Evolutionary conservation across 2,113 vertebrate genomes (phyloP).

Genomic region (Mormoops blainvillei): DNA sequence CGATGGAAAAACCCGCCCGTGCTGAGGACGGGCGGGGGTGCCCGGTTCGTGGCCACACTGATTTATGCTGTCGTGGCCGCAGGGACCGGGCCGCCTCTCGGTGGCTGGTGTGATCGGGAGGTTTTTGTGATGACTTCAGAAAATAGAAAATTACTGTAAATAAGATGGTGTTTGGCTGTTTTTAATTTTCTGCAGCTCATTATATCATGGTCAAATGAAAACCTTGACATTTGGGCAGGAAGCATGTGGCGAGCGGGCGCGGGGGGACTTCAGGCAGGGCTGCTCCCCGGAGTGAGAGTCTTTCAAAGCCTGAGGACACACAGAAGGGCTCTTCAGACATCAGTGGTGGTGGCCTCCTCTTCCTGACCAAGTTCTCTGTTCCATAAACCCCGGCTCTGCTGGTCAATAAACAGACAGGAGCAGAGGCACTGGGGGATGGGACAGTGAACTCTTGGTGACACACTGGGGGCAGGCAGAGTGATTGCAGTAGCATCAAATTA

Average conservation of each 20-base stretch:
- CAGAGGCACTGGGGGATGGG: accelerated
- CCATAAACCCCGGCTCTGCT: neutral
- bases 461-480: neutral
- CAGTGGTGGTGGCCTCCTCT: neutral
- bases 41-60: neutral
- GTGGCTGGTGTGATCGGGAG: neutral
- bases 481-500: neutral
- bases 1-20: slow-evolving; percentile 2
- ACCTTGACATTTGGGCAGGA: slow-evolving; percentile 55
- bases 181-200: slow-evolving; percentile 45
- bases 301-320: neutral
- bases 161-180: slow-evolving; percentile 22
- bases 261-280: neutral
- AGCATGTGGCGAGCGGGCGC: neutral
- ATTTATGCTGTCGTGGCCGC: neutral
- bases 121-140: slow-evolving; percentile 26
- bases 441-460: neutral
- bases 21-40: neutral
- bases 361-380: neutral
- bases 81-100: neutral
- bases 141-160: slow-evolving; percentile 45
- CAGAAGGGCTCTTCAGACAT: neutral
- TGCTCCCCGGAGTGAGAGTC: neutral
- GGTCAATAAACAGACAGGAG: neutral
- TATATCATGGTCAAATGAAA: slow-evolving; percentile 52